These are phyloP conservation scores for Drosophila teissieri DNA, from an alignment of 1,140 invertebrate species.

Conservation along the genomic window DNA sequence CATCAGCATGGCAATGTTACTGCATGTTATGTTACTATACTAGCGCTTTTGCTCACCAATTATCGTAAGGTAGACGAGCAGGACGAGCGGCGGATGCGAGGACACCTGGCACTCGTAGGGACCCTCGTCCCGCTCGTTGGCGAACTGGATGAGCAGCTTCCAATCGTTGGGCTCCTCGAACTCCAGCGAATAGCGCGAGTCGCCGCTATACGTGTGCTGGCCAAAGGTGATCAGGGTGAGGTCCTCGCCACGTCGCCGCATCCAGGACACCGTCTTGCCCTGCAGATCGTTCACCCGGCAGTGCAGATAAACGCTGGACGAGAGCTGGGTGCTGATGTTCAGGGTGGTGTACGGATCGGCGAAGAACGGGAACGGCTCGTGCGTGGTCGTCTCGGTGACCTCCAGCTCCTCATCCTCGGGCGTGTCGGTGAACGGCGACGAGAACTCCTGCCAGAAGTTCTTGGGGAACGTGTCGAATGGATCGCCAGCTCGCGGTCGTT, in stretches of 20 bases:
- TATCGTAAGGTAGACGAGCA: constrained; percentile 89
- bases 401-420: constrained; percentile 82
- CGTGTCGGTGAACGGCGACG: constrained; percentile 87
- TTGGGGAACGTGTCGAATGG: constrained; percentile 85
- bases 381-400: constrained; percentile 85
- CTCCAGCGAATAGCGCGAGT: constrained; percentile 90
- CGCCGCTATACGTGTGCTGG: constrained; percentile 91
- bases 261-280: constrained; percentile 93
- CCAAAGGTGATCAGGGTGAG: constrained; percentile 91
- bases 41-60: too few species aligned
- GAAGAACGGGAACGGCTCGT: constrained; percentile 88
- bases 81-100: constrained; percentile 90
- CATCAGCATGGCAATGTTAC: neutral
- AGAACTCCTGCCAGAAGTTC: constrained; percentile 87
- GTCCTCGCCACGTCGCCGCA: constrained; percentile 89
- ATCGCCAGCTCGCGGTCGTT: constrained; percentile 82
- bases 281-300: constrained; percentile 90
- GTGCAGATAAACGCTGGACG: constrained; percentile 88
- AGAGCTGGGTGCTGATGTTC: constrained; percentile 89
- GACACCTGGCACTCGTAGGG: constrained; percentile 93
- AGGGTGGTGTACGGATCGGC: constrained; percentile 86
- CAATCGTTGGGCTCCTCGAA: constrained; percentile 92
- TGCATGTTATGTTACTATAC: neutral
- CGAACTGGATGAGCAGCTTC: constrained; percentile 90
- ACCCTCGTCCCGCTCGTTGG: constrained; percentile 90